Base-by-base conservation (phyloP, 2,797 vertebrate genomes). In the Poecilia wingei region DNA sequence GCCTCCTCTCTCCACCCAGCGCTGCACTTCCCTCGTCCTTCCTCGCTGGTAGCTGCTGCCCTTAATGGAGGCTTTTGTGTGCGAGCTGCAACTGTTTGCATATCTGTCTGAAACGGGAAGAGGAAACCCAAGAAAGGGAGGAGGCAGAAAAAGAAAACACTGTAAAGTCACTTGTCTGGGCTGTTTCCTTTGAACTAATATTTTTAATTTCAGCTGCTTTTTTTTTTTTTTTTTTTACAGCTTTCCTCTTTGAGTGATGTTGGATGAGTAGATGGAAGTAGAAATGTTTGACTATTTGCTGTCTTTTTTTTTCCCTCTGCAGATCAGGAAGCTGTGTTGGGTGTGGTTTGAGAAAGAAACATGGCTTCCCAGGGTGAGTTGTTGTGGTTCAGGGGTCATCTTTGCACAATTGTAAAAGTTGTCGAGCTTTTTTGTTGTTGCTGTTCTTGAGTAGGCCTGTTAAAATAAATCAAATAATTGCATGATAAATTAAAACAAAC, bases 301-400 rank as follows among this genome's bases (percentile, higher is more conserved):
- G 84, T 12, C 36, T 66, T 91, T 70, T 3, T 66, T 57, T 76
- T 74, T 36, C 31, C 20, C 61, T 12, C 89, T 90, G 76, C 94
- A 96, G 96, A 96, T 95, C 93, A 95, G 96, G 93, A 96, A 95
- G 95, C 95, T 96, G 95, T 96, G 95, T 93, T 88, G 89, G 95
- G 90, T 80, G 92, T 83, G 87, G 94, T 93, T 95, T 95, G 91
- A 94, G 94, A 93, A 92, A 94, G 94, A 90, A 96, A 94, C 95
- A 96, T 96, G 96, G 96, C 96, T 93, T 95, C 95, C 93, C 96
- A 96, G 89, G 94, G 96, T 96, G 87, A 96, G 96, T 89, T 74
- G 4, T 71, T 61, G 22, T 46, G 47, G 66, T 80, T 57, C 74
- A 77, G 9, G n/a, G 55, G 20, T 53, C 4, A 8, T 20, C 1